Base-by-base conservation (phyloP, 2,888 invertebrate species). In the Agrotis segetum region DNA sequence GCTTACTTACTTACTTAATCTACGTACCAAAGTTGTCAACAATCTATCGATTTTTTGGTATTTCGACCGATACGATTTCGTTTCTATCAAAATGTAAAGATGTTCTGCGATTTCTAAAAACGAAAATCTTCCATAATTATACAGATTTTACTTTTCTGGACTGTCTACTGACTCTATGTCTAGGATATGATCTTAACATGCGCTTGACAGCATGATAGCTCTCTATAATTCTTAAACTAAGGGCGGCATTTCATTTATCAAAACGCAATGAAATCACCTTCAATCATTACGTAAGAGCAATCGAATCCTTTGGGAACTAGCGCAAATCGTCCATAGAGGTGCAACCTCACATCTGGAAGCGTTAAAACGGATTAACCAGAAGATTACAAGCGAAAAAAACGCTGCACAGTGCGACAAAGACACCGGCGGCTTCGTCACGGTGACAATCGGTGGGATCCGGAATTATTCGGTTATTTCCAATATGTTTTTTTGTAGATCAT, bases 281-380 rank as follows among this genome's bases (percentile, higher is more conserved):
- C 49, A 56, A 72, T 71, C 44, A 79, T 78, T 77, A 64, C 75
- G 77, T 81, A 81, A 84, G 78, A 83, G 82, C 82, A 85, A 88
- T 85, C 76, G 77, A 86, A 81, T 88, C 88, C 87, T 88, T 89
- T 88, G 82, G 83, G 84, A 87, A 87, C 79, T 74, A 79, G 84
- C 84, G 85, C 87, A 89, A 90, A 91, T 91, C 89, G 81, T 83
- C 81, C 64, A 79, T 68, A 77, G 85, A 77, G 83, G 77, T 88
- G 87, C 89, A 81, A 85, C 87, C 86, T 88, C 94, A 92, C 96
- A 96, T 96, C 95, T 96, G 96, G 94, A 91, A 90, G 93, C 92
- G 94, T 93, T 96, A 95, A 95, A 96, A 95, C 93, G 95, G 96
- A 95, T 96, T 96, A 96, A 90, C 90, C 81, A 86, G 88, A 91